Evolutionary conservation across 1,140 invertebrate species (phyloP).

Genomic region (Brachionus plicatilis): DNA sequence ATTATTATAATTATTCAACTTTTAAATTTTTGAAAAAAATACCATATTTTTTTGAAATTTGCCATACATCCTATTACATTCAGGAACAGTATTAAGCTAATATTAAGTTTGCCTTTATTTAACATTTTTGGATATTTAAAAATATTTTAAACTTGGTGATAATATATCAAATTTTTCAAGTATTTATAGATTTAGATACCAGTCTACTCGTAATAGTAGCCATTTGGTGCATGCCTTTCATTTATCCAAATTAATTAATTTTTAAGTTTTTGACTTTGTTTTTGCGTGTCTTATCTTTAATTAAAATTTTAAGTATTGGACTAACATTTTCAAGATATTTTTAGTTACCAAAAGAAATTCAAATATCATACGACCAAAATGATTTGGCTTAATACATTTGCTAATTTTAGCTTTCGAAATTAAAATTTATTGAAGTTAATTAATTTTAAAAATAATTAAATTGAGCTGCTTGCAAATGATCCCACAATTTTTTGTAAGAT

Average conservation of each 20-base stretch:
- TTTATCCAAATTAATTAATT: not conserved
- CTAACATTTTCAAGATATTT: not conserved
- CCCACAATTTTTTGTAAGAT: too few species aligned
- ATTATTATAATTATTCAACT: not conserved
- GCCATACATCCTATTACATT: not conserved
- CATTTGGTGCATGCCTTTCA: not conserved
- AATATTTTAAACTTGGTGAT: not conserved
- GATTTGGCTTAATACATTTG: not conserved
- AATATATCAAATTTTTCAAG: not conserved
- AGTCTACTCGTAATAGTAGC: not conserved
- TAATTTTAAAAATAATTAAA: too few species aligned
- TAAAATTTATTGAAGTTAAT: too few species aligned
- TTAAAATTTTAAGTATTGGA: not conserved
- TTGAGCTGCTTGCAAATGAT: too few species aligned
- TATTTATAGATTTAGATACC: not conserved
- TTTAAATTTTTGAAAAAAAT: not conserved
- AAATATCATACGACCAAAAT: not conserved
- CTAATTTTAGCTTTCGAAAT: too few species aligned
- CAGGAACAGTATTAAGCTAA: not conserved
- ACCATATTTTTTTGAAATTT: conserved; percentile 4
- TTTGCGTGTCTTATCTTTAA: not conserved
- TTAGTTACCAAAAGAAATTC: not conserved
- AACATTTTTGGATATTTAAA: not conserved
- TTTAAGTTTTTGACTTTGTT: not conserved
- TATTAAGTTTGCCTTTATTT: not conserved